Percentiles rank a stretch among this genome's conserved stretches.
Evolutionary conservation across 2,888 invertebrate genomes (phyloP).

Genomic region (Colostygia pectinataria): DNA sequence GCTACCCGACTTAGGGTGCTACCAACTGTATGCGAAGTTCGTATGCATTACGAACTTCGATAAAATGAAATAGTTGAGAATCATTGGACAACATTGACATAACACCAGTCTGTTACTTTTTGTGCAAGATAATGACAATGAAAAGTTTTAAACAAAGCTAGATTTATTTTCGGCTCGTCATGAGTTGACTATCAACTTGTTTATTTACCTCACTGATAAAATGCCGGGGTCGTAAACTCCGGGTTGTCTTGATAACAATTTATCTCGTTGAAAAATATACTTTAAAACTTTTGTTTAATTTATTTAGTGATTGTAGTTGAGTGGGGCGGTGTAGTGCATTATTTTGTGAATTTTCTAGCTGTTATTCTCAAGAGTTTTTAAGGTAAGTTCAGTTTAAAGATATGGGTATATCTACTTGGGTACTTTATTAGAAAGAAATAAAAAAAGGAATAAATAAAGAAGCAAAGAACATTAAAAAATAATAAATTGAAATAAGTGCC

Average conservation of each 20-base stretch:
- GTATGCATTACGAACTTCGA: too few relatives aligned
- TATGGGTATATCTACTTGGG: too few relatives aligned
- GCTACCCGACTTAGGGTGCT: too few relatives aligned
- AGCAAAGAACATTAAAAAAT: too few relatives aligned
- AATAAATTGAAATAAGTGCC: too few relatives aligned
- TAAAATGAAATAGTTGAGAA: not conserved
- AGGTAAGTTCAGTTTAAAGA: conserved; percentile 1
- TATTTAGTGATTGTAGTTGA: conserved; percentile 2
- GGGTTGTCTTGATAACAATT: conserved; percentile 31
- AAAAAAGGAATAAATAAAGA: too few relatives aligned
- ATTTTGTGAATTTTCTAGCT: conserved; percentile 1
- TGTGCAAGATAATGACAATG: not conserved
- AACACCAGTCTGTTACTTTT: not conserved
- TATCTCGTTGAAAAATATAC: conserved; percentile 17
- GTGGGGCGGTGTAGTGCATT: not conserved
- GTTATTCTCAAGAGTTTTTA: not conserved
- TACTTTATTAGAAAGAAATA: too few relatives aligned
- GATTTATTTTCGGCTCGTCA: not conserved
- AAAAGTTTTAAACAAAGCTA: not conserved
- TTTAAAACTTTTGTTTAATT: conserved; percentile 13
- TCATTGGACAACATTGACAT: not conserved
- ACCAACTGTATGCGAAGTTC: too few relatives aligned
- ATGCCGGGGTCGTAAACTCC: conserved; percentile 58
- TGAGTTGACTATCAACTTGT: not conserved
- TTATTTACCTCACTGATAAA: conserved; percentile 30